Percentiles rank a stretch among this genome's conserved stretches.
Conservation (phyloP, 2,888 invertebrate species). For the Beris chalybata region DNA sequence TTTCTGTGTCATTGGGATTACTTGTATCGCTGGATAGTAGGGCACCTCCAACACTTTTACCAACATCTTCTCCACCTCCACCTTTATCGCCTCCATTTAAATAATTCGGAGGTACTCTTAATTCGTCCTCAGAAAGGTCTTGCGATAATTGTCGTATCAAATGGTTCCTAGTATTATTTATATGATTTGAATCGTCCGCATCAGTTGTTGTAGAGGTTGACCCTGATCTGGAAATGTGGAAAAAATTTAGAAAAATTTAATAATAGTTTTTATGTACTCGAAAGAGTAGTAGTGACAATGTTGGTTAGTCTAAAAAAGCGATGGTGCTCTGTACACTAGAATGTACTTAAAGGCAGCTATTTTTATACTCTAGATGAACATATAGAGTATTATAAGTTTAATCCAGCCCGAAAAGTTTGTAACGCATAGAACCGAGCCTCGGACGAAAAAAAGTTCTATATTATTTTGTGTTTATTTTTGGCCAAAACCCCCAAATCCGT, state of each 20-base stretch:
- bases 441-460: too few species aligned
- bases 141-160: slow-evolving; percentile 24
- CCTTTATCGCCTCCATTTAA: slow-evolving; percentile 26
- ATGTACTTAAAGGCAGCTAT: too few species aligned
- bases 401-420: too few species aligned
- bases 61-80: slow-evolving; percentile 44
- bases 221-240: slow-evolving; percentile 14
- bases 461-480: too few species aligned
- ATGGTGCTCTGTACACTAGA: too few species aligned
- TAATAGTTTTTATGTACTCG: too few species aligned
- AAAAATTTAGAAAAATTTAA: not conserved
- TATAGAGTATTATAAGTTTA: too few species aligned
- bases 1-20: slow-evolving; percentile 41
- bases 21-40: slow-evolving; percentile 1
- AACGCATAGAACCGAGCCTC: too few species aligned
- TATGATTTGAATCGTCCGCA: not conserved
- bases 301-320: too few species aligned
- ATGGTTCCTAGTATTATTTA: not conserved
- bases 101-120: slow-evolving; percentile 19
- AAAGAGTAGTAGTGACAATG: too few species aligned
- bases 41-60: slow-evolving; percentile 42
- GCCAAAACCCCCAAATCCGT: too few species aligned
- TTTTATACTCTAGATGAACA: too few species aligned
- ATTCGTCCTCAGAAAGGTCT: slow-evolving; percentile 12
- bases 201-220: slow-evolving; percentile 10